Evolutionary conservation across 2,888 invertebrate genomes (phyloP).

Genomic region (Tubulanus polymorphus): DNA sequence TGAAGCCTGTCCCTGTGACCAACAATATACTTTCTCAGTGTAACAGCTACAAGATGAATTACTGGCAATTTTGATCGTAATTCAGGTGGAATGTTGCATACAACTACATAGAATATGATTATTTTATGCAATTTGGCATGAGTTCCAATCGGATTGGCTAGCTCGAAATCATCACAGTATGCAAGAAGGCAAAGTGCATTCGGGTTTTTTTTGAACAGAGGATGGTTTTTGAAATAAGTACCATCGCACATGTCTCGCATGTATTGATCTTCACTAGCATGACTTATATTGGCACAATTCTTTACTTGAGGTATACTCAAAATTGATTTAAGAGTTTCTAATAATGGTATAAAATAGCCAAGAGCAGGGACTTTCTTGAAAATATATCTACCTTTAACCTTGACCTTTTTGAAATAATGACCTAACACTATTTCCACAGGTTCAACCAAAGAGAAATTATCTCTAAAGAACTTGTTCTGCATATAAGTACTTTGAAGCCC

Average conservation of each 20-base stretch:
- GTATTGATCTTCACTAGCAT: neutral
- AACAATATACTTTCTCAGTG: neutral
- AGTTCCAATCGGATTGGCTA: neutral
- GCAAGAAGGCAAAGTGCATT: neutral
- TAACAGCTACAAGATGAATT: neutral
- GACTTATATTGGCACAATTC: neutral
- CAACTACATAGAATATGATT: neutral
- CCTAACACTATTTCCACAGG: slow-evolving; percentile 4
- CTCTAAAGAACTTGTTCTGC: neutral
- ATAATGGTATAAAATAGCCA: slow-evolving; percentile 5
- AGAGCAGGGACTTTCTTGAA: neutral
- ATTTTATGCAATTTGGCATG: neutral
- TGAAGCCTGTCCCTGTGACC: slow-evolving; percentile 1
- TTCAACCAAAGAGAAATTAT: slow-evolving; percentile 2
- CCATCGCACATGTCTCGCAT: slow-evolving; percentile 3
- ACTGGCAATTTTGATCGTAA: neutral
- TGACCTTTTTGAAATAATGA: neutral
- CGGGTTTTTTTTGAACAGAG: neutral
- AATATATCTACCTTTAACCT: neutral
- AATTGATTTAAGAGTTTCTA: slow-evolving; percentile 1
- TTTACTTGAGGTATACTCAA: slow-evolving; percentile 4
- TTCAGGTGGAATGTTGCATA: neutral
- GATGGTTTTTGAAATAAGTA: neutral
- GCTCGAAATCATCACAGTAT: neutral
- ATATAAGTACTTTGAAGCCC: no score